A percentile compares a stretch with the other conserved stretches of the same genome.
phyloP scores from a whole-genome alignment of 2,888 invertebrate species.

The Lithophane leautieri region DNA sequence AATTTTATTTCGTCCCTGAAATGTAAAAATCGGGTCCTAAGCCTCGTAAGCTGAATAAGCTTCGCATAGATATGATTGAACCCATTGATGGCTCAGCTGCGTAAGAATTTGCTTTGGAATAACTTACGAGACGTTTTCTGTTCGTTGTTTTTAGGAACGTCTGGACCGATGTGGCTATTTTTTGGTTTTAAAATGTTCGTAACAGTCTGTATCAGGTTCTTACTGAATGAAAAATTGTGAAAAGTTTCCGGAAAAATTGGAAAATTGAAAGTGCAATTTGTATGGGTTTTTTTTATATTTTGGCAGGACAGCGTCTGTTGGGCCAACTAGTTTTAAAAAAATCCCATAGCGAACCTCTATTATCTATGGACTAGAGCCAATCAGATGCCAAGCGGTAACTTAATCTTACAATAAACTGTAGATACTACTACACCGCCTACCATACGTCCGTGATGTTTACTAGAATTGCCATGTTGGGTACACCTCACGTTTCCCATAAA shows the following conservation, averaged over 20 bases:
- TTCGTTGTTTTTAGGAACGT: too few species aligned
- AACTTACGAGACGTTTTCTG: neutral
- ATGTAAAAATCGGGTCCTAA: constrained; percentile 36
- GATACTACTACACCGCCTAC: neutral
- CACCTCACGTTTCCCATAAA: too few species aligned
- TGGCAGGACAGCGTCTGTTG: too few species aligned
- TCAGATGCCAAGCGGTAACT: neutral
- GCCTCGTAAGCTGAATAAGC: constrained; percentile 30
- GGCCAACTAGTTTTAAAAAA: neutral
- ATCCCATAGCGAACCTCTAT: neutral
- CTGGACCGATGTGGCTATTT: too few species aligned
- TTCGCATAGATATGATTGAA: constrained; percentile 50
- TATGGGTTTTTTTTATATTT: too few species aligned
- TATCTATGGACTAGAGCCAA: too few species aligned
- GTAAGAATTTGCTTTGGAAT: constrained; percentile 24
- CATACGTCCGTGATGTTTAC: neutral
- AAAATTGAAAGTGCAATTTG: too few species aligned
- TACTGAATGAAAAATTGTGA: too few species aligned
- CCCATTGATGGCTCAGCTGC: constrained; percentile 39
- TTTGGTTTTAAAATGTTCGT: too few species aligned
- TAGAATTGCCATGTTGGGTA: neutral
- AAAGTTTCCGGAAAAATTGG: too few species aligned
- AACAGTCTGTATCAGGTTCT: too few species aligned
- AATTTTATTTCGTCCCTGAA: constrained; percentile 25
- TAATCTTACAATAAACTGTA: too few species aligned